phyloP scores from a whole-genome alignment of 2,113 vertebrate genomes.

The Murina feae region DNA sequence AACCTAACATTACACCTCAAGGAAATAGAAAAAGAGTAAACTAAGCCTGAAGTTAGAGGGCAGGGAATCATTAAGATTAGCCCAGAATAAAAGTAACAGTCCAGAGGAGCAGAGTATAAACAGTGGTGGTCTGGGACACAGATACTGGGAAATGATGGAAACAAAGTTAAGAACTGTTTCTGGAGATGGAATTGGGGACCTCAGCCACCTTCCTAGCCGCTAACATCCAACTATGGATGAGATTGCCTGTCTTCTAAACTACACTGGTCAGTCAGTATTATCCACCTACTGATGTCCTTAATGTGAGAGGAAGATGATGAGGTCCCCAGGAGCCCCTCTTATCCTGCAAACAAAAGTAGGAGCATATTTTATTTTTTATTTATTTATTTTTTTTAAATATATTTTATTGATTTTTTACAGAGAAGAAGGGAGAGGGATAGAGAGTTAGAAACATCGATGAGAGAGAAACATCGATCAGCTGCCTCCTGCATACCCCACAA shows the following conservation, averaged over 20 bases:
- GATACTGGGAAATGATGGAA: neutral
- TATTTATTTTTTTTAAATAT: too few relatives aligned
- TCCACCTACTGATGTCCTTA: neutral
- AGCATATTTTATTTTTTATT: too few relatives aligned
- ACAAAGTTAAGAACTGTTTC: conserved; percentile 29
- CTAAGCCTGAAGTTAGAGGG: neutral
- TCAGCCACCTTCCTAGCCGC: neutral
- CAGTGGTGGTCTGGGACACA: neutral
- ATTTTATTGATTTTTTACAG: too few relatives aligned
- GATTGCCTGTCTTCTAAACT: neutral
- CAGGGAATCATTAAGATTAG: neutral
- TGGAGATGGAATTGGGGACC: neutral
- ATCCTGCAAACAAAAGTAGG: neutral
- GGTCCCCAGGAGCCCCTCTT: neutral
- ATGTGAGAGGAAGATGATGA: neutral
- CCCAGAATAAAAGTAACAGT: neutral
- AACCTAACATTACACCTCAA: neutral
- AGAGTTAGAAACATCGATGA: too few relatives aligned
- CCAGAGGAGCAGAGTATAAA: neutral
- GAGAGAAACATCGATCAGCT: too few relatives aligned
- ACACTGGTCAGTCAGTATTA: neutral
- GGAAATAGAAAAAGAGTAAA: neutral
- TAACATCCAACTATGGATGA: neutral
- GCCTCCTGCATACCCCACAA: too few relatives aligned
- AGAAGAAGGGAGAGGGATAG: too few relatives aligned